Conservation (phyloP, 2,113 vertebrate genomes). For the Zosterops pallidus region DNA sequence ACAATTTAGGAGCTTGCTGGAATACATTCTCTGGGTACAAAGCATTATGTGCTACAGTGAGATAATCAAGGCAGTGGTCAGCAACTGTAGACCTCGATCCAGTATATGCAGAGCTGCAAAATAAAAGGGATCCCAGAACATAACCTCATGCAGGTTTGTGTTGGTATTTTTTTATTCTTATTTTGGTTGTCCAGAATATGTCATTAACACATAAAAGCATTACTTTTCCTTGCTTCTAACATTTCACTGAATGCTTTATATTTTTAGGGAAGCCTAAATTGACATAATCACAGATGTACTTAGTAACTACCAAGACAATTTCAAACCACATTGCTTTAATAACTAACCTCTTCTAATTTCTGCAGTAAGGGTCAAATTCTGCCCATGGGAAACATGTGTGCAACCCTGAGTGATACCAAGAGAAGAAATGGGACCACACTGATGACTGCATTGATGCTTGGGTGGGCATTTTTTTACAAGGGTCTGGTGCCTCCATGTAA, state of each 20-base stretch:
- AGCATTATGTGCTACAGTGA: conserved; percentile 72
- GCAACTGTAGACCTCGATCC: conserved; percentile 14
- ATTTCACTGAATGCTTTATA: not conserved
- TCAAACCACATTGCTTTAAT: not conserved
- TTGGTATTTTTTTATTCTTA: not conserved
- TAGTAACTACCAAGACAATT: conserved; percentile 29
- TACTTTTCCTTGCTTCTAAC: not conserved
- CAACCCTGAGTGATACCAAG: not conserved
- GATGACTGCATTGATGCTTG: not conserved
- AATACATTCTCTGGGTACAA: conserved; percentile 61
- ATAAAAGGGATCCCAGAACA: not conserved
- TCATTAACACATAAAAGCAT: not conserved
- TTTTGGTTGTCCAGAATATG: not conserved
- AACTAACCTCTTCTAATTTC: conserved; percentile 25
- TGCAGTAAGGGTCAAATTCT: not conserved
- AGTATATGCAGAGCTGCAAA: not conserved
- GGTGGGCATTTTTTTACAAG: not conserved
- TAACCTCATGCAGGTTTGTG: not conserved
- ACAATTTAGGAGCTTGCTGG: conserved; percentile 76
- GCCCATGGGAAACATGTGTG: not conserved
- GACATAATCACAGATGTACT: conserved; percentile 32
- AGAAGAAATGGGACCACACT: not conserved
- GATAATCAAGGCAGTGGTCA: conserved; percentile 77
- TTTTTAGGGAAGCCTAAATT: conserved; percentile 30
- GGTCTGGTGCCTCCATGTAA: not conserved